A percentile compares a stretch with the other conserved stretches of the same genome.
phyloP scores from a whole-genome alignment of 1,140 invertebrate genomes.

The Caenorhabditis latens region DNA sequence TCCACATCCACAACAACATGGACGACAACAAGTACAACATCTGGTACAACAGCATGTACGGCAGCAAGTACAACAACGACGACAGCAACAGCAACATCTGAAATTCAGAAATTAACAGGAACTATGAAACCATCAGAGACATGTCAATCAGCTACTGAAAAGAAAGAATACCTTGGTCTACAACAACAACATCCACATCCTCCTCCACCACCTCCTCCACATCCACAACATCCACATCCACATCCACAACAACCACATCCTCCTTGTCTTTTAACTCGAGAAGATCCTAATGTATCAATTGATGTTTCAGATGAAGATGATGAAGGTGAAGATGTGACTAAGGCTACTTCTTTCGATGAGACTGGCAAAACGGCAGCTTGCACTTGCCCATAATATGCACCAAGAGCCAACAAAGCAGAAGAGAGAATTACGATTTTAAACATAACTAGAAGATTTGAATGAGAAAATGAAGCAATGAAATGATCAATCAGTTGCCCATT shows the following conservation, averaged over 20 bases:
- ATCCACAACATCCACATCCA: slow-evolving; percentile 49
- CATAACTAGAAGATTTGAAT: neutral
- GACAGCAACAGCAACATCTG: slow-evolving; percentile 51
- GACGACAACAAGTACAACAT: slow-evolving; percentile 58
- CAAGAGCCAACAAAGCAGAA: neutral
- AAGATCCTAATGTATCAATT: slow-evolving; percentile 52
- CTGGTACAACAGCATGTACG: slow-evolving; percentile 52
- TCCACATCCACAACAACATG: slow-evolving; percentile 60
- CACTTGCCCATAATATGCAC: slow-evolving; percentile 12
- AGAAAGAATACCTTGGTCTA: slow-evolving; percentile 16
- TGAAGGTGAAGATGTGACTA: neutral
- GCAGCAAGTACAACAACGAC: slow-evolving; percentile 36
- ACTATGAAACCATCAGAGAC: neutral
- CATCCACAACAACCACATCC: slow-evolving; percentile 57
- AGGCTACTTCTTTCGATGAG: slow-evolving; percentile 29
- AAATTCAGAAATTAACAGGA: neutral
- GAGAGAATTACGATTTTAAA: neutral
- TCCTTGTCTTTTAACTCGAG: slow-evolving; percentile 58
- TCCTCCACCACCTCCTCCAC: slow-evolving; percentile 20
- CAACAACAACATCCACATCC: slow-evolving; percentile 59
- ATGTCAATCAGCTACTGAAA: too few species aligned
- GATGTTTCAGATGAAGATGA: slow-evolving; percentile 38
- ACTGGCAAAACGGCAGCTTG: slow-evolving; percentile 14
- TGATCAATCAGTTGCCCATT: slow-evolving; percentile 3
- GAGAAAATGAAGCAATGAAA: neutral